Percentiles rank a stretch among this genome's conserved stretches.
Conservation (phyloP, 2,797 vertebrate species). For the Rhinophrynus dorsalis region DNA sequence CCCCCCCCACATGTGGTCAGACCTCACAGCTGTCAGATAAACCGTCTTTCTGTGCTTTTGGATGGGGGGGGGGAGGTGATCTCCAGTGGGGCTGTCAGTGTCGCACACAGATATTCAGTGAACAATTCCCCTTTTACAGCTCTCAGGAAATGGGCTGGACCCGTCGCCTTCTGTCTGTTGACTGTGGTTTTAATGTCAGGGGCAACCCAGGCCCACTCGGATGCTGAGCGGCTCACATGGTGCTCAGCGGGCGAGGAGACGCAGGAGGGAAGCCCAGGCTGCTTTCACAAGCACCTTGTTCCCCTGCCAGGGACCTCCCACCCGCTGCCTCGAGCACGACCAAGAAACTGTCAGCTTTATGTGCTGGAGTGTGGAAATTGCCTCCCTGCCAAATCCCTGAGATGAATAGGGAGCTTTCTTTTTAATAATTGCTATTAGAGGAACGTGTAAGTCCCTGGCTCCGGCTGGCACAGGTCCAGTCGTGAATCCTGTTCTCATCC, state of each 20-base stretch:
- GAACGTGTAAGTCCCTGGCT: slow-evolving; percentile 44
- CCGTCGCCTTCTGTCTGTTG: background rate
- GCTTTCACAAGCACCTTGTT: slow-evolving; percentile 32
- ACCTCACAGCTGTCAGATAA: slow-evolving; percentile 51
- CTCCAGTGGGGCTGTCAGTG: slow-evolving; percentile 44
- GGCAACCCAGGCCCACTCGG: slow-evolving; percentile 19
- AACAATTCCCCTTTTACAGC: slow-evolving; percentile 20
- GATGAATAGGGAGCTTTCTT: slow-evolving; percentile 51
- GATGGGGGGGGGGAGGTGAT: slow-evolving; percentile 25
- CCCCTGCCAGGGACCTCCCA: slow-evolving; percentile 42
- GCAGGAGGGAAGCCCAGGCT: background rate
- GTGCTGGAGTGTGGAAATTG: slow-evolving; percentile 51
- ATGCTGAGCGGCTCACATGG: background rate
- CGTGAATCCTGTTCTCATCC: slow-evolving; percentile 14
- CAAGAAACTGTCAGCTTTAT: slow-evolving; percentile 51
- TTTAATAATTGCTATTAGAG: slow-evolving; percentile 50
- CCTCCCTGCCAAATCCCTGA: slow-evolving; percentile 46
- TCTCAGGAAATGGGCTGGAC: background rate
- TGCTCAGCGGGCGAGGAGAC: background rate
- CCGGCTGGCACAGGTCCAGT: slow-evolving; percentile 29
- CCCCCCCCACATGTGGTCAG: slow-evolving; percentile 45
- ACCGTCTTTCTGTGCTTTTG: slow-evolving; percentile 44
- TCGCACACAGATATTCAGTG: slow-evolving; percentile 43
- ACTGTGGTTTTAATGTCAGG: slow-evolving; percentile 1
- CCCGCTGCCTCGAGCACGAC: slow-evolving; percentile 29